Conservation (phyloP, 1,140 invertebrate genomes). For the Heliconius hewitsoni region DNA sequence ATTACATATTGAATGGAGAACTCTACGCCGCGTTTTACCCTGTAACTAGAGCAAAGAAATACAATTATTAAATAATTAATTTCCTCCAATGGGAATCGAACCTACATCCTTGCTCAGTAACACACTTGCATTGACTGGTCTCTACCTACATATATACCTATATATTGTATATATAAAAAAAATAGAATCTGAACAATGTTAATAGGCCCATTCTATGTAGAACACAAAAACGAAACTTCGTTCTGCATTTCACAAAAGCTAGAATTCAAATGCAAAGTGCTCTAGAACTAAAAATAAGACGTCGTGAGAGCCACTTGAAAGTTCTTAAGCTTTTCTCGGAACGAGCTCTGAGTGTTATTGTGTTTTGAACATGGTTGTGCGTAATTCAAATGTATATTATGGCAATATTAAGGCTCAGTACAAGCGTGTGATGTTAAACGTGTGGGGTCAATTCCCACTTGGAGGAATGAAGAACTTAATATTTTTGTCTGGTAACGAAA, state of each 20-base stretch:
- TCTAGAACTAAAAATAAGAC: constrained; percentile 48
- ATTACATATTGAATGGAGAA: no score
- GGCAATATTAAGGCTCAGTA: neutral
- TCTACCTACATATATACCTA: no score
- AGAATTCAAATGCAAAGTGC: constrained; percentile 35
- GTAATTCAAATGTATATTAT: neutral
- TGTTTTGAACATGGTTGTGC: neutral
- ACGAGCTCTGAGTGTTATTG: neutral
- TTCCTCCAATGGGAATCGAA: neutral
- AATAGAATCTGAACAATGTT: neutral
- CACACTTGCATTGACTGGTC: no score
- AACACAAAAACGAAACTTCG: constrained; percentile 2
- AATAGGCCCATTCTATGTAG: neutral
- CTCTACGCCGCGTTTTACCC: no score
- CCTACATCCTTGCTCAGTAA: neutral
- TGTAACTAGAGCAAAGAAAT: neutral
- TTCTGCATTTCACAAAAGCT: constrained; percentile 23
- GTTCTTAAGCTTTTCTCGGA: constrained; percentile 21
- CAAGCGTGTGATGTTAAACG: no score
- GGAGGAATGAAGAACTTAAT: no score
- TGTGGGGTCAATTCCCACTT: no score
- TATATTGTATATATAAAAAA: neutral
- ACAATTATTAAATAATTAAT: neutral
- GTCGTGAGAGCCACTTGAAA: constrained; percentile 17
- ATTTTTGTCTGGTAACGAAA: no score